Conservation (phyloP, 1,140 invertebrate genomes). For the Leptonema lineaticorne region DNA sequence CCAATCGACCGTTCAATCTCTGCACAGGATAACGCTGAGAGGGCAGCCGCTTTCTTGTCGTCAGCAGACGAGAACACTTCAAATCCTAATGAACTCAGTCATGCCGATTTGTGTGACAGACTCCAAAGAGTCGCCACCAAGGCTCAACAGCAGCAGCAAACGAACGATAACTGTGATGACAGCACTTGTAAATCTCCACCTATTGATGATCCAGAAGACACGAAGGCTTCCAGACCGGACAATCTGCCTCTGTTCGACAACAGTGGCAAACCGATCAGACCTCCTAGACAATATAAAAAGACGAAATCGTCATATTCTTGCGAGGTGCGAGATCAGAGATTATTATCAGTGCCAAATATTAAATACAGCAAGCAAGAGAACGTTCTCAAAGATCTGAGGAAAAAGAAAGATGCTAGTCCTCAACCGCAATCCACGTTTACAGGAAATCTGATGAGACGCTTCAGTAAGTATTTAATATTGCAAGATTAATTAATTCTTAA, state of each 20-base stretch:
- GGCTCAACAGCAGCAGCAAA: conserved; percentile 42
- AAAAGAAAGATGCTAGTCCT: conserved; percentile 47
- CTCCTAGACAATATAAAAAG: conserved; percentile 63
- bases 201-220: conserved; percentile 40
- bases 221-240: conserved; percentile 55
- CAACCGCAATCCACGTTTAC: conserved; percentile 60
- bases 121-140: conserved; percentile 50
- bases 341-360: conserved; percentile 76
- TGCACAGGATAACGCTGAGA: conserved; percentile 10
- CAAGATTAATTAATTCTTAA: not conserved
- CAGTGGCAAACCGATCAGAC: conserved; percentile 59
- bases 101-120: conserved; percentile 48
- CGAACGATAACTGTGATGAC: conserved; percentile 46
- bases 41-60: not conserved
- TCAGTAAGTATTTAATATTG: conserved; percentile 73
- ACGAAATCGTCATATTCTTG: conserved; percentile 46
- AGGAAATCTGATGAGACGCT: conserved; percentile 74
- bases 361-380: conserved; percentile 61
- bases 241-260: conserved; percentile 66
- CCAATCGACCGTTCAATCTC: conserved; percentile 5
- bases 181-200: conserved; percentile 39
- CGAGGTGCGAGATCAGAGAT: conserved; percentile 64
- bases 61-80: not conserved
- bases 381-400: conserved; percentile 49
- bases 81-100: not conserved